A percentile compares a stretch with the other conserved stretches of the same genome.
These are phyloP conservation scores for Drosophila subquinaria DNA, from an alignment of 2,888 invertebrate genomes.

Conservation along the genomic window DNA sequence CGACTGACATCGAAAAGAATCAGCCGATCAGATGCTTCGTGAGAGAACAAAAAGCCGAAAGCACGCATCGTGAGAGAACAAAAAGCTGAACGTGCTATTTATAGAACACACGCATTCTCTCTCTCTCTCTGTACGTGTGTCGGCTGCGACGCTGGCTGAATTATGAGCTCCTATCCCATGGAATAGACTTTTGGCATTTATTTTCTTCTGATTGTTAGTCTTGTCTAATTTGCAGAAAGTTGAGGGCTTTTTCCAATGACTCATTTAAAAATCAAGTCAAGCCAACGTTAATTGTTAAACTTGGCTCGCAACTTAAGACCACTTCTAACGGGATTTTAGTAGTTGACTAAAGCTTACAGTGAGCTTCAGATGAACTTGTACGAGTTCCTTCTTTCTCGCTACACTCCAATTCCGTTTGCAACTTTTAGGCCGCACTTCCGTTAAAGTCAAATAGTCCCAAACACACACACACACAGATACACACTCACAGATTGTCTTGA, in stretches of 20 bases:
- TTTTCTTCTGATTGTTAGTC: neutral
- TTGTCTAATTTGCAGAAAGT: neutral
- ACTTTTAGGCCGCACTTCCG: conserved; percentile 40
- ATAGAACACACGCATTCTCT: no score
- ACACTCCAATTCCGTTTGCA: conserved; percentile 16
- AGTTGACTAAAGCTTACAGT: conserved; percentile 43
- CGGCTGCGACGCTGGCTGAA: no score
- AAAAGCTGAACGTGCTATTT: no score
- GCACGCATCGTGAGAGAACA: no score
- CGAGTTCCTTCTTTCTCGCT: conserved; percentile 34
- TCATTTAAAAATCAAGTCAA: conserved; percentile 26
- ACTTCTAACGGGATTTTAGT: conserved; percentile 45
- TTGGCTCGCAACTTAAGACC: conserved; percentile 22
- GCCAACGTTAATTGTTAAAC: conserved; percentile 30
- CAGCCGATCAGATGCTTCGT: no score
- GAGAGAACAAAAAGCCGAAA: no score
- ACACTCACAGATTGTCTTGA: conserved; percentile 3
- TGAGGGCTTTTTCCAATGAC: conserved; percentile 19
- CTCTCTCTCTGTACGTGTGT: no score
- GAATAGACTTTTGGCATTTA: no score
- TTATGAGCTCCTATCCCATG: no score
- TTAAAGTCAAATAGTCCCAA: conserved; percentile 20
- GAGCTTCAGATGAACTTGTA: conserved; percentile 45
- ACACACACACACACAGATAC: conserved; percentile 12
- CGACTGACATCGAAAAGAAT: no score